Base-by-base conservation (phyloP, 2,888 invertebrate genomes). In the Chrysina gloriosa region DNA sequence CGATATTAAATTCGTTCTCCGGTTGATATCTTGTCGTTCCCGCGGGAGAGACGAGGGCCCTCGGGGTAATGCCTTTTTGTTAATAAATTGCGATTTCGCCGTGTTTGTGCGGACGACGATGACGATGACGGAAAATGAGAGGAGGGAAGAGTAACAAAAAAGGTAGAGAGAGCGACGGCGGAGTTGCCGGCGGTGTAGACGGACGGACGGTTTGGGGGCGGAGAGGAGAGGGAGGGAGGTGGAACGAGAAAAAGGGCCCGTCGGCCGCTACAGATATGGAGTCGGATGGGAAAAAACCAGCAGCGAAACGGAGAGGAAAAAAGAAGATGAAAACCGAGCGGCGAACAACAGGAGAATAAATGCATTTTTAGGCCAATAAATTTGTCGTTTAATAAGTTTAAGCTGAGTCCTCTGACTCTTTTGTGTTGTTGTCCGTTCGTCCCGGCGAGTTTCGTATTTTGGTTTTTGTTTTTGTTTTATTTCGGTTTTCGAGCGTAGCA, bases 1-100 rank as follows among this genome's bases (percentile, higher is more conserved):
- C 79, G 79, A 79, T 79, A 79, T 79, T 79, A 80, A 81, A 80
- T 77, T 78, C 77, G 79, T 79, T 79, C 79, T 79, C 11, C n/a
- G n/a, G 36, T n/a, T 11, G 77, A 77, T 77, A 77, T 78, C 78
- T 77, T 77, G 76, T 67, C 69, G 63, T 65, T 65, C 63, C 63
- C 67, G 65, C 48, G 67, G 66, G 66, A 54, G 66, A 14, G n/a
- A 25, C 21, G 7, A 31, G 54, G 34, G 7, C 54, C 9, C 54
- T 7, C 9, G 4, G 34, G 6, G 31, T 31, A 29, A 29, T 54
- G 31, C 29, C 47, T 50, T 68, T 68, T 56, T 68, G 68, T 68
- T 68, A 52, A 64, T 64, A 68, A 68, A 68, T 68, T 68, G 68
- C 68, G 68, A 68, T 68, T 64, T 64, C 45, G 7, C n/a, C 19